A percentile compares a stretch with the other conserved stretches of the same genome.
Conservation (phyloP, 2,888 invertebrate species). For the Scaptomyza flava region DNA sequence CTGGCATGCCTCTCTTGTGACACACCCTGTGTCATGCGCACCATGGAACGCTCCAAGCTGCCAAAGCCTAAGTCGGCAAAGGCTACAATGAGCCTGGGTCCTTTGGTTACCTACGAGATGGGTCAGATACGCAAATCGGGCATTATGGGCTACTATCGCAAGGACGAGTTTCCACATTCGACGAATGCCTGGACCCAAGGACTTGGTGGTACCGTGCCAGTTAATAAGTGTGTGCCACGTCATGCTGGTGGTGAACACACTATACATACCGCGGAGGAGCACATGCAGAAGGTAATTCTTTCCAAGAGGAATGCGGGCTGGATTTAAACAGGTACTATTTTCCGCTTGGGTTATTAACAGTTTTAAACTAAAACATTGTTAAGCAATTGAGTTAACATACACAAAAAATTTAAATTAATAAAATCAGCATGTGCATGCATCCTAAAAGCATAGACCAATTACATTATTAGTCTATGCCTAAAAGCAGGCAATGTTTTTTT, state of each 20-base stretch:
- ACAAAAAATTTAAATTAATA: neutral
- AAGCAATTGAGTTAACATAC: neutral
- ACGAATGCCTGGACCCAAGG: constrained; percentile 71
- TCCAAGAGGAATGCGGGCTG: constrained; percentile 67
- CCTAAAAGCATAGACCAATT: neutral
- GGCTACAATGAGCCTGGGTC: constrained; percentile 87
- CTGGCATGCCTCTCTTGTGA: constrained; percentile 92
- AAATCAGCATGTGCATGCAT: neutral
- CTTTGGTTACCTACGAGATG: constrained; percentile 90
- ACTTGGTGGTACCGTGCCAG: constrained; percentile 34
- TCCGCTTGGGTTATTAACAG: neutral
- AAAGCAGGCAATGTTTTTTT: constrained; percentile 30
- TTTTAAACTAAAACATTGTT: neutral
- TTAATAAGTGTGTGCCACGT: constrained; percentile 84
- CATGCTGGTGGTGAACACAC: constrained; percentile 93
- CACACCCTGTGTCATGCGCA: constrained; percentile 89
- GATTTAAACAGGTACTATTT: constrained; percentile 30
- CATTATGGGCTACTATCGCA: constrained; percentile 79
- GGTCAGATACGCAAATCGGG: constrained; percentile 85
- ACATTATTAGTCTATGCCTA: neutral
- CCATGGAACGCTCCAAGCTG: constrained; percentile 85
- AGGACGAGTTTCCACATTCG: constrained; percentile 76
- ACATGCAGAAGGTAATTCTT: constrained; percentile 84
- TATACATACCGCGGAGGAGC: constrained; percentile 89
- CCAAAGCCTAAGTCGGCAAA: constrained; percentile 86